Base-by-base conservation (phyloP, 2,888 invertebrate genomes). In the Cacoxenus indagator region DNA sequence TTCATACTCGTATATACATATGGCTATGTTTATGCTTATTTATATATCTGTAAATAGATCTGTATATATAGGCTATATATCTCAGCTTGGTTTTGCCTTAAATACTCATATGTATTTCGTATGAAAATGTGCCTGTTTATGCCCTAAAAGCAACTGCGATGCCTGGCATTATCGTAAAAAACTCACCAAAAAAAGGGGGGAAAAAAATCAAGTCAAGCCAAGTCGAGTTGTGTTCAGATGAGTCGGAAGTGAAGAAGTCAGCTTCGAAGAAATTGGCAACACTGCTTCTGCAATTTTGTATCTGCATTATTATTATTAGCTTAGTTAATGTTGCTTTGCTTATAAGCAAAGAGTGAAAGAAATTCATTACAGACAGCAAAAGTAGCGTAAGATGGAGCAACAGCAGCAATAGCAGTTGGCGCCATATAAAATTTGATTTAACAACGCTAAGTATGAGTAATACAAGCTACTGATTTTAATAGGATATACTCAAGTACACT, bases 221-320 rank as follows among this genome's bases (percentile, higher is more conserved):
- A 22, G 22, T 8, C 24, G 22, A 19, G n/a, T 11, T 11, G n/a
- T n/a, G 45, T 43, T n/a, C n/a, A n/a, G 11, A 43, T n/a, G n/a
- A 43, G 1, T 2, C 11, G 22, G 51, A 17, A 37, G 22, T 17
- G 22, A 22, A 22, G 19, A n/a, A 43, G 26, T 24, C 6, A 9
- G 17, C 29, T n/a, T n/a, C n/a, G n/a, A n/a, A n/a, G 22, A 62
- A 43, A 24, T 62, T 62, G 61, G 43, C 43, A 43, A 43, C 61
- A 43, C 24, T 45, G 19, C 61, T 43, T n/a, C n/a, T 62, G 61
- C 45, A 45, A 62, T 62, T 62, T 62, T 61, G 43, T 61, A 43
- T 61, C 43, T 62, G 61, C 61, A 62, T 62, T 62, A 62, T 62
- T 62, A 45, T 62, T 62, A 62, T 62, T 43, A 62, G 61, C 61